Base-by-base conservation (phyloP, 2,888 invertebrate species). In the Synanthedon myopaeformis region DNA sequence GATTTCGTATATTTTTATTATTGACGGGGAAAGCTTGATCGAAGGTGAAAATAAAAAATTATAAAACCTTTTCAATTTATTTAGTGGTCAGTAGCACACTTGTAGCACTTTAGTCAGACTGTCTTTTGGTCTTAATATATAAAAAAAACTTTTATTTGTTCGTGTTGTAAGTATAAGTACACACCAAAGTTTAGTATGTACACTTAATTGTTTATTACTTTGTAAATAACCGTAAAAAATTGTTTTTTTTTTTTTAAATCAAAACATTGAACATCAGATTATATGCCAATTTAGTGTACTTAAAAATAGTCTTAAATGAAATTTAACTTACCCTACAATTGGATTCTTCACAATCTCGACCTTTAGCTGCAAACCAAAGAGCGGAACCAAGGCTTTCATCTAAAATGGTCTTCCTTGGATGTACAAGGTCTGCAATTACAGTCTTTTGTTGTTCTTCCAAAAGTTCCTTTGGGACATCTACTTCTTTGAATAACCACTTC, bases 331-430 rank as follows among this genome's bases (percentile, higher is more conserved):
- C 92, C 74, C 94, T 89, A 61, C 91, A 90, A 17, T 91, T 81
- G 42, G 93, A 92, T 55, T 70, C 72, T 58, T 89, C 90, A 3
- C 60, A 53, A 11, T 66, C 62, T 58, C 82, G 69, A 3, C 93
- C 97, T 66, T 93, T 88, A 51, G 96, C 92, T 23, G 98, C 98
- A 90, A 99, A 99, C 98, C 98, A 99, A 51, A 96, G 85, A n/a
- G 95, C 98, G 73, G 94, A 95, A 0, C 98, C 99, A 52, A 99
- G 89, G 69, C 97, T 97, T 77, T 99, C 99, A 85, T 99, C 99
- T 51, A 99, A 81, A 56, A 99, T 92, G 1, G 96, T 96, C 61
- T 91, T 89, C 53, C 94, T 89, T 0, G 99, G 99, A 78, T 93
- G 92, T 50, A 98, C 91, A 56, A 98, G 89, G 76, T 96, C 91